Evolutionary conservation across 2,797 vertebrate species (phyloP), one percentile per base, ranked within the genome.

Genomic region (Falco biarmicus): DNA sequence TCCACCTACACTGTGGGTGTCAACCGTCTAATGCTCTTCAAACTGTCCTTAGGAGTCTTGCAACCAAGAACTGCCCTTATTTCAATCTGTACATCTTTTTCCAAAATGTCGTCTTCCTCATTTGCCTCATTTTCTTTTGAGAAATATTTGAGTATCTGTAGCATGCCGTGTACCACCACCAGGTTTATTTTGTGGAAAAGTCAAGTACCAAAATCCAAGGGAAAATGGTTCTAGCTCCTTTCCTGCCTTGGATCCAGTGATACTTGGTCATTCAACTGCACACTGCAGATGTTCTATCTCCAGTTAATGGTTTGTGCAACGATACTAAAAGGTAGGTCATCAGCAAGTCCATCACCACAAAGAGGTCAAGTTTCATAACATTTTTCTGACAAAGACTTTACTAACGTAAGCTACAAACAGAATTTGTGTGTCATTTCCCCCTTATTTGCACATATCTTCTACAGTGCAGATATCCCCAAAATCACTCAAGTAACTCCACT

Each of bases 331-430:
- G 26, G 4, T 25, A 53, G 56, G n/a, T 37, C 71, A 78, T 18
- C 39, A 80, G 74, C 5, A 75, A 89, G 45, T n/a, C 48, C 26
- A 5, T 3, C 66, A 91, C 11, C 25, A 50, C 19, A 37, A 50
- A 47, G 31, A 50, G 6, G 9, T 39, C 53, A 60, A n/a, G 22
- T 28, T 61, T 45, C 22, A 5, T 7, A 1, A 28, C 0, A 0
- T 51, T 80, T 28, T 93, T 47, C 63, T 74, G 61, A 69, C 41
- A 89, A 59, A 13, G 26, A 43, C 61, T 73, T 57, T 57, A 57
- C 5, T 28, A 18, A n/a, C 7, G 51, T 8, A 45, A 76, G 47
- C 11, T 48, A 53, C 10, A 53, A 83, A 34, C 3, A 50, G 14
- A 65, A 83, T 63, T 77, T 64, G 4, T 31, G 48, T 5, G 15